Evolutionary conservation across 2,113 vertebrate species (phyloP), one percentile per base, ranked within the genome.

Genomic region (Atlantisia rogersi): DNA sequence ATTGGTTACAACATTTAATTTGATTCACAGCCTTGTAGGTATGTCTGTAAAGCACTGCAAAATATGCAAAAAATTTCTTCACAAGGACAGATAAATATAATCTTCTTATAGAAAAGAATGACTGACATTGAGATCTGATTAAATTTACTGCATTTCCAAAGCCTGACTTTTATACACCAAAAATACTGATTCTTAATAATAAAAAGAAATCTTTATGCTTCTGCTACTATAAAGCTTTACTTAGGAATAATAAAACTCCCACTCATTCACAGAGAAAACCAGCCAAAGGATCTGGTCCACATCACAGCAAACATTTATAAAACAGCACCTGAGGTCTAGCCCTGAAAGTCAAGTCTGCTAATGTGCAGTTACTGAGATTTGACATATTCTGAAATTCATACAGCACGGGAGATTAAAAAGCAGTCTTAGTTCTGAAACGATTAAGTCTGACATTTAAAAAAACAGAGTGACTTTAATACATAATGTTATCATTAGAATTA

Each of bases 401-500:
- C 16, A 92, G 85, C 62, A 91, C 40, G 58, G 22, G 63, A 91
- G 71, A 88, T 71, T 69, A 70, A 58, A 90, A 90, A 91, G 60
- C 7, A 15, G 39, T 74, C 55, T 86, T 94, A 92, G 80, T 88
- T 96, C 12, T 4, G 32, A 92, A 96, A 94, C 6, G 2, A 94
- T 92, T 81, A 95, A 63, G 32, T 79, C 48, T 93, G 89, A 95
- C 86, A 95, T 92, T 94, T 73, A 68, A 76, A 92, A 96, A 95
- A 89, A 93, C 13, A 71, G 32, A 76, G 25, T 50, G 39, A 16
- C 56, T 96, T 65, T 88, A 95, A 78, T 58, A 96, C 18, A 59
- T 80, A 90, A 94, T 75, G 81, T 95, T 97, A 96, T 81, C 93
- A 77, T 88, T 96, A 95, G 63, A 95, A 97, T 92, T 91, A 95